Evolutionary conservation across 2,888 invertebrate genomes (phyloP).

Genomic region (Danaus chrysippus): DNA sequence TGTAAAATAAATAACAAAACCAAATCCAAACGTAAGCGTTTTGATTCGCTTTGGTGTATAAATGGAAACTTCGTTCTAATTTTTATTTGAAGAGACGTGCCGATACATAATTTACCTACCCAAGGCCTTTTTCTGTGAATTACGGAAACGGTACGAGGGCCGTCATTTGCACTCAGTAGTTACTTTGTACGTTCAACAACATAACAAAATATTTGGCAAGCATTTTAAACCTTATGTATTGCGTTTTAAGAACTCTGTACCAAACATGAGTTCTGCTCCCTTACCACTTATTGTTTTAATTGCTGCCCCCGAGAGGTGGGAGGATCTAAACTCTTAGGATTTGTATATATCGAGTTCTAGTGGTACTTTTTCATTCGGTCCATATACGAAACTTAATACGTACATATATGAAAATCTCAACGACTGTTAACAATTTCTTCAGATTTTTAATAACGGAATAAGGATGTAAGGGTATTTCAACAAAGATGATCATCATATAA

Average conservation of each 20-base stretch:
- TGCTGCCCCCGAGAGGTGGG: constrained; percentile 73
- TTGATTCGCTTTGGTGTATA: background rate
- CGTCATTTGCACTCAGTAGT: constrained; percentile 68
- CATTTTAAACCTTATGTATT: constrained; percentile 17
- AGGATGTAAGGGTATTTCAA: too few species aligned
- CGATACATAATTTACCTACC: constrained; percentile 62
- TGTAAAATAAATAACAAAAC: too few species aligned
- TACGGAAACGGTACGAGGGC: constrained; percentile 35
- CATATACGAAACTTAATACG: constrained; percentile 8
- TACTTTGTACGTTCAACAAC: constrained; percentile 35
- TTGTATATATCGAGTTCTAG: constrained; percentile 55
- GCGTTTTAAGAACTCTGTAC: constrained; percentile 7
- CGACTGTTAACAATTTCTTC: too few species aligned
- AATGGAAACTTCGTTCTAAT: background rate
- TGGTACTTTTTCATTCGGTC: constrained; percentile 12
- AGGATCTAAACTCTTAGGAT: constrained; percentile 65
- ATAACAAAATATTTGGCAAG: background rate
- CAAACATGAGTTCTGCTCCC: constrained; percentile 45
- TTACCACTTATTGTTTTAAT: constrained; percentile 69
- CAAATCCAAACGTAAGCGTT: too few species aligned
- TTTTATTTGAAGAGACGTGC: constrained; percentile 38
- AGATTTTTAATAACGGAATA: too few species aligned
- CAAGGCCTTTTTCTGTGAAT: constrained; percentile 51
- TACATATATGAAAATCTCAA: constrained; percentile 6
- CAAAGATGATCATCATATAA: too few species aligned